Base-by-base conservation (phyloP, 2,888 invertebrate genomes). In the Rosalia funebris region DNA sequence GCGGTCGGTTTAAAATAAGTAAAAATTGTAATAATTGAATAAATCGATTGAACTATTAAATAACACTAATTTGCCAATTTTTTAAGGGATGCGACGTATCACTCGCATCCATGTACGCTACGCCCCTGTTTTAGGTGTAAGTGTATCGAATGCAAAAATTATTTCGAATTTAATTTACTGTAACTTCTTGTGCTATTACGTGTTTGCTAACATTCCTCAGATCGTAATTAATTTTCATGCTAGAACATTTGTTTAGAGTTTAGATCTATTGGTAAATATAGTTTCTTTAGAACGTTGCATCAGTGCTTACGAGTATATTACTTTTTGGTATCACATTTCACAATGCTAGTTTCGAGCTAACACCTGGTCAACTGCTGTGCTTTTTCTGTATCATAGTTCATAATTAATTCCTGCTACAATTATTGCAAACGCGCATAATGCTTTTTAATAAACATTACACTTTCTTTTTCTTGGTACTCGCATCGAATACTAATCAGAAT, bases 401-500 rank as follows among this genome's bases (percentile, higher is more conserved):
- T 25, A 25, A 25, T 25, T 25, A 25, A 25, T 25, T 25, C 7
- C 4, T 25, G 15, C 39, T n/a, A 41, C 17, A 41, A 17, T 39
- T 14, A 39, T 15, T 39, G 14, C 16, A 9, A 16, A 17, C 17
- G 17, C 19, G 9, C 5, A 17, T 9, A 17, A 15, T 17, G 17
- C 10, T 41, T 15, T 7, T 41, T 41, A 41, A n/a, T 41, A 16
- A 1, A 41, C 41, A 15, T 41, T 17, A 17, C 41, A 41, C 41
- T 41, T 41, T 41, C 41, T 41, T 41, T 41, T 41, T 41, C 41
- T 17, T 16, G 3, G 41, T 17, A 41, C 7, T 5, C 11, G 41
- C n/a, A 9, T 41, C 11, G 41, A 41, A 41, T 41, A n/a, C 17
- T 41, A 41, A 41, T 41, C 11, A 41, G 9, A 41, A 17, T 37